Percentiles rank a stretch among this genome's conserved stretches.
Conservation (phyloP, 2,888 invertebrate species). For the Theristus sp. region DNA sequence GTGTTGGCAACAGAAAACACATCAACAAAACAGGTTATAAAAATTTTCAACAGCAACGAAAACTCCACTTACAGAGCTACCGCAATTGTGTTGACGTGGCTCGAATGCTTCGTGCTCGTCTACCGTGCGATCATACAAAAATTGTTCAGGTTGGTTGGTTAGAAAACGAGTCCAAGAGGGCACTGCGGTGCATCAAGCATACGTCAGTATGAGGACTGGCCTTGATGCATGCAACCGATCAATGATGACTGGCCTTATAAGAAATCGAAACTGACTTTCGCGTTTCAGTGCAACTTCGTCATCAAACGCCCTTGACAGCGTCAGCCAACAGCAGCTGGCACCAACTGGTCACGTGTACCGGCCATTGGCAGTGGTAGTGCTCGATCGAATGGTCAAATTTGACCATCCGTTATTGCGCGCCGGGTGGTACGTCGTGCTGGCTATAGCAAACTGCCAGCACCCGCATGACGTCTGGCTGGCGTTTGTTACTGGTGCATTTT, state of each 20-base stretch:
- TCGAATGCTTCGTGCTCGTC: not conserved
- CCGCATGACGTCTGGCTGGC: not conserved
- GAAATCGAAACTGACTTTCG: no score
- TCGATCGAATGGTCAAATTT: not conserved
- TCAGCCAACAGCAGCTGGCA: no score
- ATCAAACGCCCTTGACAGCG: no score
- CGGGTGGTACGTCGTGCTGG: not conserved
- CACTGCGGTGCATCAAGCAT: no score
- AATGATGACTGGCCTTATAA: not conserved
- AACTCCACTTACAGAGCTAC: not conserved
- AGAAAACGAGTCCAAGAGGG: no score
- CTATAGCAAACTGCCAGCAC: not conserved
- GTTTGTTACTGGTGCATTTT: not conserved
- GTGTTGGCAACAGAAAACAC: no score
- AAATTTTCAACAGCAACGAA: not conserved
- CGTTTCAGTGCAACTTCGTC: no score
- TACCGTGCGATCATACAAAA: not conserved
- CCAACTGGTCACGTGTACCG: no score
- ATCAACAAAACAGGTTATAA: not conserved
- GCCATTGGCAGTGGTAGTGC: no score
- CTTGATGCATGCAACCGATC: not conserved
- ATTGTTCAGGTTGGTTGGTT: not conserved
- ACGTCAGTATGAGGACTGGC: no score
- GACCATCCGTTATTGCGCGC: not conserved
- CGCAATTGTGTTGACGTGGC: not conserved